Base-by-base conservation (phyloP, 2,888 invertebrate genomes). In the Agrotis segetum region DNA sequence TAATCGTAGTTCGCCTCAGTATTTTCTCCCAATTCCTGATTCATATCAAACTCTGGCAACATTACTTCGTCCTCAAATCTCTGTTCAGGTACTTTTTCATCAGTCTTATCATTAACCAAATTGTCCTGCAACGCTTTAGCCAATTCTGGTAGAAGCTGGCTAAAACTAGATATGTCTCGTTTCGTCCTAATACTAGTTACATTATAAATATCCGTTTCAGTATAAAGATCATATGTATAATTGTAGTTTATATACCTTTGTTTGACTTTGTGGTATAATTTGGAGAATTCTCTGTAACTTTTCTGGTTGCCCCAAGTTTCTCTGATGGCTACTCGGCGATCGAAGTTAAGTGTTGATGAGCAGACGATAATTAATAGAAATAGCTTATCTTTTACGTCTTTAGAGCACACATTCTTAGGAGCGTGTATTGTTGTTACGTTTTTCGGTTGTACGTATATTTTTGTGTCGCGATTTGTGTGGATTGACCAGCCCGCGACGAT, bases 281-380 rank as follows among this genome's bases (percentile, higher is more conserved):
- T 91, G 1, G 88, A 86, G 52, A 91, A 70, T 82, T 91, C 85
- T 9, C 84, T 19, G 75, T 96, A 96, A 73, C 92, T 94, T 17
- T 87, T 90, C 58, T 95, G 92, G 68, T 94, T 96, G 0, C 97
- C 98, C 98, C 98, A 98, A 0, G 98, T 98, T 73, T 97, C 96
- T 75, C 98, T 92, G 63, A 98, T 97, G 0, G 97, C 97, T 53
- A 91, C 85, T 59, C 98, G 96, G 53, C 97, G 96, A 47, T 97
- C 97, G 81, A 97, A 97, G 91, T 98, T 97, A 0, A 92, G 90
- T 0, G 98, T 97, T 0, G 98, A 97, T 0, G 98, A 98, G 87
- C 98, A 98, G 0, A 98, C 97, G 29, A 98, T 96, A 74, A 98
- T 97, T 9, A 98, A 93, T 29, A 98, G 91, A 87, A 97, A 97